These are phyloP conservation scores for Boloria euphrosyne DNA, from an alignment of 2,888 invertebrate species.

Conservation along the genomic window DNA sequence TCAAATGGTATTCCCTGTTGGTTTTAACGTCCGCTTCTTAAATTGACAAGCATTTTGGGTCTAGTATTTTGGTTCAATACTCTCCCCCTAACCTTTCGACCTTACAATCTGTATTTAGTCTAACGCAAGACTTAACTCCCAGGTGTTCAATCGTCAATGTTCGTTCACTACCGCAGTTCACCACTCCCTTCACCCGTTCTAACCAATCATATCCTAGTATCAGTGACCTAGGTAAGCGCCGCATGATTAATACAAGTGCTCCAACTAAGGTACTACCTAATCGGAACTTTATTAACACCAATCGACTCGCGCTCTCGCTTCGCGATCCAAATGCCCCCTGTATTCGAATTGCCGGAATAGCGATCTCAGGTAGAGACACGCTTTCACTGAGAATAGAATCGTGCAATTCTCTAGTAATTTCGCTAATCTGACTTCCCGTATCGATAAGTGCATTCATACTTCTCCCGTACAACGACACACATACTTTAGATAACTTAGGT, in stretches of 20 bases:
- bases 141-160: neutral
- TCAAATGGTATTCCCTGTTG: neutral
- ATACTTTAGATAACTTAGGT: neutral
- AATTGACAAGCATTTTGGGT: neutral
- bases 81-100: neutral
- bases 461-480: neutral
- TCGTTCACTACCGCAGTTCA: neutral
- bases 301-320: neutral
- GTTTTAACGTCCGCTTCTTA: neutral
- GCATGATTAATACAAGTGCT: constrained; percentile 3
- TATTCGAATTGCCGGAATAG: neutral
- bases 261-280: constrained; percentile 1
- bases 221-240: constrained; percentile 7
- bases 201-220: constrained; percentile 24
- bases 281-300: neutral
- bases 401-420: neutral
- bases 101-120: neutral
- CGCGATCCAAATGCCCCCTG: neutral
- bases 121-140: neutral
- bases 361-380: neutral
- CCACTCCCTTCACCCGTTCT: neutral
- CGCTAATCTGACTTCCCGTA: constrained; percentile 1
- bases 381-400: neutral
- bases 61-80: neutral
- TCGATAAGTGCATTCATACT: neutral